Percentiles rank a stretch among this genome's conserved stretches.
Evolutionary conservation across 1,140 invertebrate genomes (phyloP).

Genomic region (Heliconius eleuchia): DNA sequence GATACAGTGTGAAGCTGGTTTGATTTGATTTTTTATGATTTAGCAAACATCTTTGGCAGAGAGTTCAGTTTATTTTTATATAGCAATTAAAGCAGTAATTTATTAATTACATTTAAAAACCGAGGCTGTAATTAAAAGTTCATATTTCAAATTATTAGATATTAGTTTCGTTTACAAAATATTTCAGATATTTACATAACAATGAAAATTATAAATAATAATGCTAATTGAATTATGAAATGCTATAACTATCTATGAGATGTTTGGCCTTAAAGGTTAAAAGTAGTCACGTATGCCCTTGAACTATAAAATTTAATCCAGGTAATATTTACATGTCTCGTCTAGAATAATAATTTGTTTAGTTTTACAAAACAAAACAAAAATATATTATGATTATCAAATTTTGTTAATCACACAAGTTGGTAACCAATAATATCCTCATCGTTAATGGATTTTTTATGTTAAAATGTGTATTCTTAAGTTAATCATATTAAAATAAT

Average conservation of each 20-base stretch:
- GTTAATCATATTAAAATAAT: background rate
- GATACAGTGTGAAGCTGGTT: no score
- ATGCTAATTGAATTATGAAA: conserved; percentile 19
- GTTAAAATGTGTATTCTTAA: background rate
- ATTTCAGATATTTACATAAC: background rate
- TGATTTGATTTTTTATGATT: no score
- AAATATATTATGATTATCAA: background rate
- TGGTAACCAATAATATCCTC: background rate
- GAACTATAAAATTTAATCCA: conserved; percentile 29
- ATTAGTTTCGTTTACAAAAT: background rate
- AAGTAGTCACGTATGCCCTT: conserved; percentile 24
- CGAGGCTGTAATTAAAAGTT: no score
- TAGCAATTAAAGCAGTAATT: no score
- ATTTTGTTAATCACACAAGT: conserved; percentile 1
- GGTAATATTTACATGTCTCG: conserved; percentile 22
- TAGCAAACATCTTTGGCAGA: no score
- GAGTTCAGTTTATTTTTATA: no score
- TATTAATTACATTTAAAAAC: no score
- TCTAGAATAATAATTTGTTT: conserved; percentile 27
- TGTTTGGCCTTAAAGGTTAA: conserved; percentile 18
- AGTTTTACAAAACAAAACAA: background rate
- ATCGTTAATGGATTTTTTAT: background rate
- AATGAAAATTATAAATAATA: conserved; percentile 1
- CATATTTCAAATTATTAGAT: background rate
- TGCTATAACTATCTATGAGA: conserved; percentile 15